Percentiles rank a stretch among this genome's conserved stretches.
Evolutionary conservation across 2,113 vertebrate species (phyloP).

Genomic region (Thunnus thynnus): DNA sequence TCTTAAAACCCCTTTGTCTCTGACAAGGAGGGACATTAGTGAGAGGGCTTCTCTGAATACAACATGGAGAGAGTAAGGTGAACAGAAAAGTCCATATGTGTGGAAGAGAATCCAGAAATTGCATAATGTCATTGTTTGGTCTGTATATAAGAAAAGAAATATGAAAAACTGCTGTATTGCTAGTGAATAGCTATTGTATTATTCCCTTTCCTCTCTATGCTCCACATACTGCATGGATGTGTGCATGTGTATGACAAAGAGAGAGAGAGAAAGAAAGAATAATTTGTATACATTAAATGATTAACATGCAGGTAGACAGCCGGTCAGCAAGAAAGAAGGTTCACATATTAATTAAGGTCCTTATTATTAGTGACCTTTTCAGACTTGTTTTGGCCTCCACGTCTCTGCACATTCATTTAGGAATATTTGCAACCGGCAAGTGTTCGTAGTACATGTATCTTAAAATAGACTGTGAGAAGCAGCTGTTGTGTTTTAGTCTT

Average conservation of each 20-base stretch:
- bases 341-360: conserved; percentile 64
- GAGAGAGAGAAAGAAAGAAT: background rate
- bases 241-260: background rate
- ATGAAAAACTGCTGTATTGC: conserved; percentile 14
- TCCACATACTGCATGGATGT: background rate
- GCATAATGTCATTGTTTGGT: conserved; percentile 22
- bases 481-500: conserved; percentile 20
- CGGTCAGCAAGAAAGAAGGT: conserved; percentile 49
- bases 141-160: background rate
- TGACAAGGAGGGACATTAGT: conserved; percentile 82
- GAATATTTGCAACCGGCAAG: conserved; percentile 45
- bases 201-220: background rate
- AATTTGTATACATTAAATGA: conserved; percentile 38
- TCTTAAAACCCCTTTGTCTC: conserved; percentile 85
- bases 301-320: conserved; percentile 49
- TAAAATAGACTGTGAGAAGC: conserved; percentile 19
- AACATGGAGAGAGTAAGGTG: conserved; percentile 18
- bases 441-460: conserved; percentile 38
- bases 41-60: conserved; percentile 68
- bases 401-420: conserved; percentile 49
- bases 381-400: conserved; percentile 38
- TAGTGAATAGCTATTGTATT: conserved; percentile 8
- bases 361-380: conserved; percentile 66
- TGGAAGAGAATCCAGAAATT: conserved; percentile 45
- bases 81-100: conserved; percentile 12